phyloP scores from a whole-genome alignment of 2,797 vertebrate genomes.

The Eremophila alpestris region DNA sequence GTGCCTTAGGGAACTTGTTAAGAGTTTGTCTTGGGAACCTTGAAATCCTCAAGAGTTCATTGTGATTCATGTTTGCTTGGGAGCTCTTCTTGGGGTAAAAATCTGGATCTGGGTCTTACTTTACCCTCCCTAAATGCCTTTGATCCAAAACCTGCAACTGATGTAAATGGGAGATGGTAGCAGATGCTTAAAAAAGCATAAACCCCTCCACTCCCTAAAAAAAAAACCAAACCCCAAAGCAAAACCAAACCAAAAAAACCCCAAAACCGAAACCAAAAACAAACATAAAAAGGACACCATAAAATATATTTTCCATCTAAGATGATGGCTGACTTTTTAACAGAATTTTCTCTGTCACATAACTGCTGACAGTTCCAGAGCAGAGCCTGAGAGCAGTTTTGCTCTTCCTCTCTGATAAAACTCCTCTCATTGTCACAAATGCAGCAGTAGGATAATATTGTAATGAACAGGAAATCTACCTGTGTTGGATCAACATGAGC shows the following conservation, averaged over 20 bases:
- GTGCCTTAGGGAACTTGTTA: neutral
- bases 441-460: neutral
- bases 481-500: neutral
- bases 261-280: no score
- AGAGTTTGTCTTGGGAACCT: neutral
- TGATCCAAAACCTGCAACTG: neutral
- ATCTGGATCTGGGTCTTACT: neutral
- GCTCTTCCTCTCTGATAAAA: neutral
- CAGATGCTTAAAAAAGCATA: neutral
- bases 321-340: neutral
- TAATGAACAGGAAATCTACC: neutral
- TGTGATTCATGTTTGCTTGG: accelerated
- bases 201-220: no score
- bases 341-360: neutral
- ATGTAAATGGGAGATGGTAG: neutral
- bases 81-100: neutral
- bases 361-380: neutral
- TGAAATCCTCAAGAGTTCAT: neutral
- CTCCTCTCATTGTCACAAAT: neutral
- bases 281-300: no score
- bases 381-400: neutral
- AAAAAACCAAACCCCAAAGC: neutral
- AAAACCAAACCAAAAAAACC: neutral
- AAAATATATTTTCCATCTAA: neutral
- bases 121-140: neutral